phyloP scores from a whole-genome alignment of 1,140 invertebrate species.

The Eumaeus atala region DNA sequence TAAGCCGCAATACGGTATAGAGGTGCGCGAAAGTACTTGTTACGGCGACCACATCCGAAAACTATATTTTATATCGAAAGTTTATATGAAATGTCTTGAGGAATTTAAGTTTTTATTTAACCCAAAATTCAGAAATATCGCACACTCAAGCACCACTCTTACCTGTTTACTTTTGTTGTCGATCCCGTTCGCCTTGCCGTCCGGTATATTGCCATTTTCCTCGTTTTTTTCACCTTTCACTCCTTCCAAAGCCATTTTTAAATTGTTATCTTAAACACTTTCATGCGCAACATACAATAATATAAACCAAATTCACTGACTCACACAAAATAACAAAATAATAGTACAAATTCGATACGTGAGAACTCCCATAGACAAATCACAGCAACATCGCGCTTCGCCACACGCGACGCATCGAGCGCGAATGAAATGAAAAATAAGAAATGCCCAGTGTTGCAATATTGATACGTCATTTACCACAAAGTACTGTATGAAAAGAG shows the following conservation, averaged over 20 bases:
- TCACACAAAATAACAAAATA: conserved; percentile 39
- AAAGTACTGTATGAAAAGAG: no score
- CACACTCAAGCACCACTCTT: conserved; percentile 18
- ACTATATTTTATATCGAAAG: no score
- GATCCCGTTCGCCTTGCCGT: conserved; percentile 64
- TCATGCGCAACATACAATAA: conserved; percentile 56
- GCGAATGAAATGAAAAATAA: conserved; percentile 55
- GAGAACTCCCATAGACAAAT: conserved; percentile 60
- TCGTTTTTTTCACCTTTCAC: conserved; percentile 73
- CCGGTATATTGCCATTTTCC: conserved; percentile 61
- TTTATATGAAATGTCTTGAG: conserved; percentile 4
- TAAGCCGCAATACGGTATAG: conserved; percentile 34
- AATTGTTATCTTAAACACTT: conserved; percentile 62
- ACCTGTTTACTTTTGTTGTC: conserved; percentile 73
- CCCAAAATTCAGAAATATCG: background rate
- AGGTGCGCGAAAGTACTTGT: conserved; percentile 47
- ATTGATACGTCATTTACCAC: background rate
- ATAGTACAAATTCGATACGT: conserved; percentile 57
- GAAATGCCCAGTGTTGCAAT: background rate
- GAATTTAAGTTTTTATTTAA: background rate
- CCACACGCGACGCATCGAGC: conserved; percentile 55
- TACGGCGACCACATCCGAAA: background rate
- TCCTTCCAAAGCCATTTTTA: conserved; percentile 70
- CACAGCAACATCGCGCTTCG: conserved; percentile 43
- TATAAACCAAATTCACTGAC: conserved; percentile 46